Percentiles rank a stretch among this genome's conserved stretches.
These are phyloP conservation scores for Tipula confusa DNA, from an alignment of 2,888 invertebrate genomes.

Conservation along the genomic window DNA sequence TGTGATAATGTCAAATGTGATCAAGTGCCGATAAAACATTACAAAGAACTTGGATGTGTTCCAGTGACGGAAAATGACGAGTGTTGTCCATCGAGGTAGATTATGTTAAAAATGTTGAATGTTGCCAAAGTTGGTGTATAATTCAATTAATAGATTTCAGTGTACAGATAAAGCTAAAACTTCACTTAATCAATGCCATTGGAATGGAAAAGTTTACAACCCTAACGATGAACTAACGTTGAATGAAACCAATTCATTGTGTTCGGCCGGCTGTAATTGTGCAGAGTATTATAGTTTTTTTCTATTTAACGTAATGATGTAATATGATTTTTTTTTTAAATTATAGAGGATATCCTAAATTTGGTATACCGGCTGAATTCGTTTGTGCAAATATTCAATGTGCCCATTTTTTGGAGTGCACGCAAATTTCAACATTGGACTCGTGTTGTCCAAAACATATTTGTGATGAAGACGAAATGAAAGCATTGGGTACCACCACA, in stretches of 20 bases:
- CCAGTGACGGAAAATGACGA: conserved; percentile 33
- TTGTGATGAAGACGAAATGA: conserved; percentile 38
- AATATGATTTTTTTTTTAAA: neutral
- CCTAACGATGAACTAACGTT: neutral
- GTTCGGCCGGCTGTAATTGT: conserved; percentile 1
- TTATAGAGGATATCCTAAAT: neutral
- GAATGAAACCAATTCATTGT: neutral
- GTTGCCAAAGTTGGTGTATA: neutral
- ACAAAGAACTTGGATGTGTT: conserved; percentile 35
- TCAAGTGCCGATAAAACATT: conserved; percentile 32
- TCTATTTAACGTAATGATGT: neutral
- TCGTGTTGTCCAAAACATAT: conserved; percentile 35
- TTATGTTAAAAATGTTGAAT: too few species aligned
- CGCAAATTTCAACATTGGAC: neutral
- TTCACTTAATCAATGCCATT: neutral
- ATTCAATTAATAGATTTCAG: neutral
- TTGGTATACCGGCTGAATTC: neutral
- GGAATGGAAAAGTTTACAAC: neutral
- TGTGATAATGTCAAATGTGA: conserved; percentile 27
- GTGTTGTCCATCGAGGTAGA: conserved; percentile 34
- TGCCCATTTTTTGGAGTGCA: neutral
- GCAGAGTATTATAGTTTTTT: neutral
- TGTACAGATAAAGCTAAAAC: neutral
- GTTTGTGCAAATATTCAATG: neutral
- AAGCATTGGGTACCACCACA: conserved; percentile 37